Evolutionary conservation across 2,797 vertebrate species (phyloP), one percentile per base, ranked within the genome.

Genomic region (Coilia nasus): DNA sequence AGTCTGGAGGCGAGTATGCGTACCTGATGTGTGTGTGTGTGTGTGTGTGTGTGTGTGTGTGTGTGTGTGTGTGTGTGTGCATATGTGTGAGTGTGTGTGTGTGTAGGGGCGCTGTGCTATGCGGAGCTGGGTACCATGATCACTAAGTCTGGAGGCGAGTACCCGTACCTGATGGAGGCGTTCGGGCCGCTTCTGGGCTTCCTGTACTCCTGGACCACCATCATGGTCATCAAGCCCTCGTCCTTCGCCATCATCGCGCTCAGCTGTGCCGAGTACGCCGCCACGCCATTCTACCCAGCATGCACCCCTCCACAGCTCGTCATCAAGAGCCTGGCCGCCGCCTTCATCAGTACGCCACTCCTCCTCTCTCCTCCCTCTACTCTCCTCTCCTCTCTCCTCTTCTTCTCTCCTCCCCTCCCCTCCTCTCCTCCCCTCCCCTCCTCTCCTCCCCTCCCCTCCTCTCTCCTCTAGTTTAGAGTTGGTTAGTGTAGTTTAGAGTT

Each of bases 81-180:
- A n/a, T n/a, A 5, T 62, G n/a, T 62, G 21, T 62, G 21, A 23
- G 59, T 85, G 41, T 85, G 3, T 88, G 81, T 75, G 80, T 88
- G 1, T 50, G 80, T 91, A 99, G 98, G 98, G 3, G 98, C 98
- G 0, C 94, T 99, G 90, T 98, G 98, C 88, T 99, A 96, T 82
- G 97, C 96, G 0, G 98, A 99, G 90, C 97, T 99, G 0, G 98
- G 98, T 23, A 99, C 98, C 0, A 99, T 95, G 96, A 99, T 99
- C 88, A 94, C 97, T 67, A 99, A 98, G 91, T 99, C 98, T 0
- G 98, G 98, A 0, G 97, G 93, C 12, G 97, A 98, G 88, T 98
- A 99, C 62, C 87, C 96, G 0, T 99, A 99, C 86, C 92, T 99
- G 0, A 95, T 97, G 95, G 97, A 98, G 87, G 96, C 95, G 2